Conservation (phyloP, 1,140 invertebrate species). For the Panagrolaimus sp. region DNA sequence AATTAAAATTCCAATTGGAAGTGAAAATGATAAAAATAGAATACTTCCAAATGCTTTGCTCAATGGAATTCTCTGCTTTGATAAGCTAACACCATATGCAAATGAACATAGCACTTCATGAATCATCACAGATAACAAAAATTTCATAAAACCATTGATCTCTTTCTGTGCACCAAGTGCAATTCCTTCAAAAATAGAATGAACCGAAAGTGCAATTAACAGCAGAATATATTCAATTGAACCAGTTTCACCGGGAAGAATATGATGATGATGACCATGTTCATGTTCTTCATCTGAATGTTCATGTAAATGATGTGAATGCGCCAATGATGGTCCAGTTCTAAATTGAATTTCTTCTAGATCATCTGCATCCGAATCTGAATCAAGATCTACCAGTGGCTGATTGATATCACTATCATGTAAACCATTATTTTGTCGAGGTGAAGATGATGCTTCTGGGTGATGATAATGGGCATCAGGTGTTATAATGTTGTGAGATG, state of each 20-base stretch:
- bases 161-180: constrained; percentile 59
- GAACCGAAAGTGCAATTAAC: constrained; percentile 59
- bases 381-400: constrained; percentile 21
- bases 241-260: constrained; percentile 37
- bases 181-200: constrained; percentile 61
- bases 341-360: constrained; percentile 24
- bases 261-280: constrained; percentile 30
- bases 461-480: neutral
- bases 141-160: constrained; percentile 42
- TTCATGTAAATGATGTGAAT: neutral
- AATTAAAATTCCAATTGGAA: constrained; percentile 60
- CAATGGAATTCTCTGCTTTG: constrained; percentile 45
- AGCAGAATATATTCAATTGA: constrained; percentile 55
- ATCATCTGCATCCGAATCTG: constrained; percentile 17
- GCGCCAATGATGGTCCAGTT: neutral
- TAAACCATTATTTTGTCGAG: neutral
- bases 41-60: constrained; percentile 49
- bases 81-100: constrained; percentile 60
- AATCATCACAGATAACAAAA: constrained; percentile 59
- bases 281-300: neutral
- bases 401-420: constrained; percentile 18
- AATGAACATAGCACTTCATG: constrained; percentile 60
- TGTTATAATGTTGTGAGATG: neutral
- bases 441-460: neutral
- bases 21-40: constrained; percentile 51